phyloP scores from a whole-genome alignment of 2,113 vertebrate genomes.

The Dinomys branickii region DNA sequence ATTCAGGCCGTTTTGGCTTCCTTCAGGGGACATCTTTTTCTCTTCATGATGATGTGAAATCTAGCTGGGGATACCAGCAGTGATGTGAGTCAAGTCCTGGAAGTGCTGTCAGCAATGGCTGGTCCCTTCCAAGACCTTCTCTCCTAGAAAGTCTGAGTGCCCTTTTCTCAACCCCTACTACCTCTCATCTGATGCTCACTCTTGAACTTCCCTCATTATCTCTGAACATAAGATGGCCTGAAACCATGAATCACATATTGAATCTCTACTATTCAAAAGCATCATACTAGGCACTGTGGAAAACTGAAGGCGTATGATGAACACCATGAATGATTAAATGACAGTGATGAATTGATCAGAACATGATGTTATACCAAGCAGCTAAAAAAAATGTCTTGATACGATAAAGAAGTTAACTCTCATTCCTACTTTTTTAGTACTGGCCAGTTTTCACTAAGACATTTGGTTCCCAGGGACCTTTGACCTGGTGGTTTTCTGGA shows the following conservation, averaged over 20 bases:
- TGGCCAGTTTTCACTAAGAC: not conserved
- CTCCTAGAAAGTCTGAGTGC: not conserved
- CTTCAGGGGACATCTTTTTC: not conserved
- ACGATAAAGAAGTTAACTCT: not conserved
- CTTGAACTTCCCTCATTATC: not conserved
- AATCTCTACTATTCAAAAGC: slow-evolving; percentile 11
- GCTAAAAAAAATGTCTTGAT: not conserved
- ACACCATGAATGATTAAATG: not conserved
- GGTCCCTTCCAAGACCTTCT: not conserved
- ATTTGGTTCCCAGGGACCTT: not conserved
- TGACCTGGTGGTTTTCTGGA: not conserved
- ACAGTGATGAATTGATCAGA: not conserved
- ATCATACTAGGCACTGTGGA: not conserved
- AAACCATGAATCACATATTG: not conserved
- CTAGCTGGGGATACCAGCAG: not conserved
- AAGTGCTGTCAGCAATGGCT: not conserved
- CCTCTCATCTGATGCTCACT: not conserved
- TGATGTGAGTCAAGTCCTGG: not conserved
- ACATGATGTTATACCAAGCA: not conserved
- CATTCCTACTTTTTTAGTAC: not conserved
- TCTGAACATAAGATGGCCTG: not conserved
- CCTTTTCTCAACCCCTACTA: not conserved
- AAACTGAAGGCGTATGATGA: not conserved
- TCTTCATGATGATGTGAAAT: not conserved
- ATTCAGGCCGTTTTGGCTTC: not conserved